These are phyloP conservation scores for Microplitis manilae DNA, from an alignment of 2,888 invertebrate genomes.

Conservation along the genomic window DNA sequence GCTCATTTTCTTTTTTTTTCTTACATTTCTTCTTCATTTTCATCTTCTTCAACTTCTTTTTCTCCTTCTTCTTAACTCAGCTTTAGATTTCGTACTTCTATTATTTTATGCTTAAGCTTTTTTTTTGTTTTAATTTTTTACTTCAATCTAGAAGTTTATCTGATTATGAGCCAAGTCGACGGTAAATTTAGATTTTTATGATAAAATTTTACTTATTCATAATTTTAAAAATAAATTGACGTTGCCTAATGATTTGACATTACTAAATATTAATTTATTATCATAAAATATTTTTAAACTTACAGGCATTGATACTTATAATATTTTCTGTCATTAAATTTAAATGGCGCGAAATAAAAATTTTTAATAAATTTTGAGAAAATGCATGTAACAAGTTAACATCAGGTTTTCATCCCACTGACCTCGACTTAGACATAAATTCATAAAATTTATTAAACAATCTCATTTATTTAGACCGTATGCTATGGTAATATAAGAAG, in stretches of 20 bases:
- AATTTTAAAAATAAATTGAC: too few species aligned
- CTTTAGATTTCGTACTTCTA: not conserved
- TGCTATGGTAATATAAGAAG: not conserved
- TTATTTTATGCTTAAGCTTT: too few species aligned
- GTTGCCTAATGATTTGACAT: too few species aligned
- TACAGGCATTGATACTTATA: too few species aligned
- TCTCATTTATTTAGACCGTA: not conserved
- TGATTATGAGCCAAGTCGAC: slow-evolving; percentile 1
- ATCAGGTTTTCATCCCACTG: not conserved
- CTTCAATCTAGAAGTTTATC: not conserved
- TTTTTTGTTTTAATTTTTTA: not conserved
- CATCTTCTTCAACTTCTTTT: slow-evolving; percentile 20
- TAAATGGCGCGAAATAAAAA: too few species aligned
- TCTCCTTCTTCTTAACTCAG: slow-evolving; percentile 24
- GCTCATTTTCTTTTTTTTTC: slow-evolving; percentile 13
- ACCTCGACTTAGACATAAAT: not conserved
- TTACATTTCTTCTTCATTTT: slow-evolving; percentile 47
- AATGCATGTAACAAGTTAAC: too few species aligned
- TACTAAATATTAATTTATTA: too few species aligned
- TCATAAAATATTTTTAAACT: too few species aligned
- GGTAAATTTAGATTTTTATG: slow-evolving; percentile 9
- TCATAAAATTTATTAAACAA: not conserved
- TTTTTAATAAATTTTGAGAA: too few species aligned
- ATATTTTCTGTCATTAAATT: too few species aligned
- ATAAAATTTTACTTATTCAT: too few species aligned